phyloP scores from a whole-genome alignment of 2,113 vertebrate genomes.

The Crotalus horridus region DNA sequence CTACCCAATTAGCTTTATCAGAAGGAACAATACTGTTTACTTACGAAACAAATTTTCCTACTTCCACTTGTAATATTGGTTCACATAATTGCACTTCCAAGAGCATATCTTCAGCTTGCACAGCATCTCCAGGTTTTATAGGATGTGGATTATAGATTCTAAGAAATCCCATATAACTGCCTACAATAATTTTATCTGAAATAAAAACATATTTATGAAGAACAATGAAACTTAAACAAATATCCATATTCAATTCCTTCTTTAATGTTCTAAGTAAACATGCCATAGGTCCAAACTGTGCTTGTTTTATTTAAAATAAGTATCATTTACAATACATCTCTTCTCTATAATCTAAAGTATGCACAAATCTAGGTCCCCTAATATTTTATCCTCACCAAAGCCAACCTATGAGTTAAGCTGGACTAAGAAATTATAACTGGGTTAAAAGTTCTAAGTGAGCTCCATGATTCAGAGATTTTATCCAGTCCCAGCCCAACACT shows the following conservation, averaged over 20 bases:
- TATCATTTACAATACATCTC: background rate
- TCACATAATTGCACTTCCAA: conserved; percentile 87
- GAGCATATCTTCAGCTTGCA: conserved; percentile 80
- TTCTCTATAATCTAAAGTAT: background rate
- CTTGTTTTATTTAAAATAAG: background rate
- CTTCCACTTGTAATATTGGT: conserved; percentile 89
- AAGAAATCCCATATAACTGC: conserved; percentile 91
- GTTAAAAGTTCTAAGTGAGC: background rate
- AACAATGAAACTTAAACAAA: conserved; percentile 4
- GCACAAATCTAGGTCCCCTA: background rate
- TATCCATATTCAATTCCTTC: background rate
- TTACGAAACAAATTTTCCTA: conserved; percentile 98
- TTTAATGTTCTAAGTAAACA: background rate
- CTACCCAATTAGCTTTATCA: background rate
- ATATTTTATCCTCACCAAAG: background rate
- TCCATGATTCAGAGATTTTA: background rate
- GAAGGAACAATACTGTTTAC: conserved; percentile 59
- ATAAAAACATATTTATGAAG: conserved; percentile 22
- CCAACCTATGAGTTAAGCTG: background rate
- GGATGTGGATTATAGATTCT: conserved; percentile 84
- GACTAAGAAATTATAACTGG: background rate
- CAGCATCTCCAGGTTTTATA: conserved; percentile 71
- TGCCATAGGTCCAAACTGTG: background rate
- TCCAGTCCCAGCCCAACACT: background rate
- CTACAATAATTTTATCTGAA: conserved; percentile 92